These are phyloP conservation scores for Drosophila helvetica DNA, from an alignment of 2,888 invertebrate species.

Conservation along the genomic window DNA sequence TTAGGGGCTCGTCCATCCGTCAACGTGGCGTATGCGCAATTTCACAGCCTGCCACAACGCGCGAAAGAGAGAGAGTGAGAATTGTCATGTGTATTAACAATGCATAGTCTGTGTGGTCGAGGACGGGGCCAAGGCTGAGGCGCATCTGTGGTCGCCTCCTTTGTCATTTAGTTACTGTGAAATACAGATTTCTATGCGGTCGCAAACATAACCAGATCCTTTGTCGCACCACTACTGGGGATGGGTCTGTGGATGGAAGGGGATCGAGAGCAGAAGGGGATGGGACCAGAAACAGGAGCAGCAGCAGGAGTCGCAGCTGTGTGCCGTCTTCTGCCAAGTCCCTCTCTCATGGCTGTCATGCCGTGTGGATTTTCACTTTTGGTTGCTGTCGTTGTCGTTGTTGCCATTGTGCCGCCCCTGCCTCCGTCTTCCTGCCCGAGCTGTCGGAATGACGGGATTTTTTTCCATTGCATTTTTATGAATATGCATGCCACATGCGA, in stretches of 20 bases:
- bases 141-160: constrained; percentile 61
- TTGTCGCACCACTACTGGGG: constrained; percentile 28
- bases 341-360: constrained; percentile 51
- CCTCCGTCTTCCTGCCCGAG: constrained; percentile 25
- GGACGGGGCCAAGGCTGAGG: background rate
- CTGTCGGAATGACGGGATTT: constrained; percentile 39
- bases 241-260: background rate
- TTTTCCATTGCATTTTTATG: constrained; percentile 58
- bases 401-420: constrained; percentile 24
- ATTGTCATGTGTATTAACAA: constrained; percentile 72
- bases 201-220: constrained; percentile 47
- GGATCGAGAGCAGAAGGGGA: background rate
- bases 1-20: constrained; percentile 39
- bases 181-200: constrained; percentile 65
- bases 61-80: constrained; percentile 36
- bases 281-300: background rate
- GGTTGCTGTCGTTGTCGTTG: constrained; percentile 27
- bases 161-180: constrained; percentile 54
- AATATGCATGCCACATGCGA: constrained; percentile 63
- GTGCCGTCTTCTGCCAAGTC: constrained; percentile 10
- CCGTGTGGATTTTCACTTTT: constrained; percentile 60
- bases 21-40: constrained; percentile 66
- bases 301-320: constrained; percentile 38
- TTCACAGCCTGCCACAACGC: constrained; percentile 61
- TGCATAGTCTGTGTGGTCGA: constrained; percentile 42